Evolutionary conservation across 2,888 invertebrate genomes (phyloP).

Genomic region (Rhingia campestris): DNA sequence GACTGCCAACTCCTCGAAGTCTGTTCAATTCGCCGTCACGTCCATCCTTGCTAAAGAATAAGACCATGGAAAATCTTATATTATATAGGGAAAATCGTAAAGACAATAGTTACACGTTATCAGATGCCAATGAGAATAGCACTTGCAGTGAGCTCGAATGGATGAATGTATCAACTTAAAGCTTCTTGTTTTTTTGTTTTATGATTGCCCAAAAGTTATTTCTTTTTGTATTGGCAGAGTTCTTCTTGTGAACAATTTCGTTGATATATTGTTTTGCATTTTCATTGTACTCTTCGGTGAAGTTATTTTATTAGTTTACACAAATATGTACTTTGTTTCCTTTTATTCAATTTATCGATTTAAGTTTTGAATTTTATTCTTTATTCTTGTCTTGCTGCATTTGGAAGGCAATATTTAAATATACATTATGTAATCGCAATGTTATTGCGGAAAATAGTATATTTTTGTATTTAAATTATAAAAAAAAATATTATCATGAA

Average conservation of each 20-base stretch:
- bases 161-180: constrained; percentile 67
- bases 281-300: constrained; percentile 23
- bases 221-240: constrained; percentile 34
- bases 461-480: not conserved
- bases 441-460: constrained; percentile 6
- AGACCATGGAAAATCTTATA: constrained; percentile 61
- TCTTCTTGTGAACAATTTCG: constrained; percentile 25
- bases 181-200: no score
- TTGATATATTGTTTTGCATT: constrained; percentile 36
- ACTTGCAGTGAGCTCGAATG: constrained; percentile 61
- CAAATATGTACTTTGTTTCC: constrained; percentile 51
- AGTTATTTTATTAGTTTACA: constrained; percentile 24
- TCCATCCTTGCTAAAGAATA: constrained; percentile 36
- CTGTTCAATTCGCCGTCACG: constrained; percentile 60
- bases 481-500: not conserved
- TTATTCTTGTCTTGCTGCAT: constrained; percentile 47
- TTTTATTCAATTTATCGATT: constrained; percentile 38
- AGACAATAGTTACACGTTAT: constrained; percentile 44
- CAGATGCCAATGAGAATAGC: constrained; percentile 66
- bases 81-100: constrained; percentile 56
- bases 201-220: constrained; percentile 8
- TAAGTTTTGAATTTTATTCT: constrained; percentile 22
- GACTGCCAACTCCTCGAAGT: constrained; percentile 57
- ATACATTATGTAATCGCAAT: constrained; percentile 22
- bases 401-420: constrained; percentile 54